phyloP scores from a whole-genome alignment of 1,140 invertebrate genomes.

The Tribolium castaneum region DNA sequence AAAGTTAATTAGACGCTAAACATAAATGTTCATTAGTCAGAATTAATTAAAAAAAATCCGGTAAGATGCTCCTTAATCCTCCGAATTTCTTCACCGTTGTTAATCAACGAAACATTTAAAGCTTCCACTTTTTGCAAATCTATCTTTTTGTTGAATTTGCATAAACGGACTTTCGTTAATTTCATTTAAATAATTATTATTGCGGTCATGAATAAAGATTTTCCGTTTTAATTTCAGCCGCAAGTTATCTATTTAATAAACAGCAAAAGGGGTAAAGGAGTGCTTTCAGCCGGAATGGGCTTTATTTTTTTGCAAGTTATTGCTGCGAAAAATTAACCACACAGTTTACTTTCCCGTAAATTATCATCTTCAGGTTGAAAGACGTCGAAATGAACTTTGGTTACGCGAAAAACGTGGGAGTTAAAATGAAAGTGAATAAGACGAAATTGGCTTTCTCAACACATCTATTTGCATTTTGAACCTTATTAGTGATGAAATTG shows the following conservation, averaged over 20 bases:
- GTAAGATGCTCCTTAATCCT: not conserved
- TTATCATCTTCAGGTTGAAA: not conserved
- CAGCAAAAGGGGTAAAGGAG: not conserved
- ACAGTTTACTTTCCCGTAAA: not conserved
- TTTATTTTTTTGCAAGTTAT: not conserved
- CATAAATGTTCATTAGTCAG: conserved; percentile 20
- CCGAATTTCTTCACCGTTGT: not conserved
- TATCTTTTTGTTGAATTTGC: conserved; percentile 15
- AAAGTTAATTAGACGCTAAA: conserved; percentile 31
- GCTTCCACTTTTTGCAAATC: not conserved
- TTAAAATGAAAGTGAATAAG: conserved; percentile 17
- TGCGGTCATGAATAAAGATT: conserved; percentile 9
- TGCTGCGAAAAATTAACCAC: conserved; percentile 2
- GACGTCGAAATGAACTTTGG: not conserved
- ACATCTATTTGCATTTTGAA: not conserved
- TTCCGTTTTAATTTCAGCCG: not conserved
- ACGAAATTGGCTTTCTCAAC: not conserved
- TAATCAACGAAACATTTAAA: not conserved
- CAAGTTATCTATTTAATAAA: not conserved
- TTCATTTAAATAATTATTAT: conserved; percentile 14
- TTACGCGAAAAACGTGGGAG: not conserved
- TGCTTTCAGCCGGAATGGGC: not conserved
- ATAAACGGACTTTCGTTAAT: conserved; percentile 8
- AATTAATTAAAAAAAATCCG: conserved; percentile 18
- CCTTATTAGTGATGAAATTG: conserved; percentile 10